A percentile compares a stretch with the other conserved stretches of the same genome.
Evolutionary conservation across 2,888 invertebrate genomes (phyloP).

Genomic region (Cremastobaeus sp.): DNA sequence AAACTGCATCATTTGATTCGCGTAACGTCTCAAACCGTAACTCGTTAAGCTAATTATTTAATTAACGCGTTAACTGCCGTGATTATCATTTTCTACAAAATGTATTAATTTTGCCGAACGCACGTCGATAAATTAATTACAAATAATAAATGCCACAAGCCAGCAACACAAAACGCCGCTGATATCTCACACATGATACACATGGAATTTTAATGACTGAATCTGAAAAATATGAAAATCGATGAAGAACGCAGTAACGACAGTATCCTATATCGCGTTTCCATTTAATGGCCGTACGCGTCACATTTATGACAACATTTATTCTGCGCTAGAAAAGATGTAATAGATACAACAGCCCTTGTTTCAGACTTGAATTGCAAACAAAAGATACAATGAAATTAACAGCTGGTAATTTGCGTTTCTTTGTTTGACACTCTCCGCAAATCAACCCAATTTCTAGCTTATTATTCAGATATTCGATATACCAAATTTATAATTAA

Average conservation of each 20-base stretch:
- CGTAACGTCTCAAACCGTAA: too few species aligned
- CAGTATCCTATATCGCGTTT: background rate
- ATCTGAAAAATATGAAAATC: slow-evolving; percentile 19
- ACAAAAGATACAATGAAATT: too few species aligned
- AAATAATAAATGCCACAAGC: slow-evolving; percentile 3
- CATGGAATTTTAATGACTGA: slow-evolving; percentile 8
- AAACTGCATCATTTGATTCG: too few species aligned
- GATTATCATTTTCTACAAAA: slow-evolving; percentile 26
- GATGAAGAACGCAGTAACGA: slow-evolving; percentile 8
- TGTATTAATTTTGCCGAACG: slow-evolving; percentile 31
- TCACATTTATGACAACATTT: slow-evolving; percentile 19
- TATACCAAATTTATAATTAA: too few species aligned
- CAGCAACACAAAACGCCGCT: slow-evolving; percentile 6
- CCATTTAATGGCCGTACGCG: slow-evolving; percentile 2
- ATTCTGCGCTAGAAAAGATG: slow-evolving; percentile 1
- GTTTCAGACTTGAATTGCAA: too few species aligned
- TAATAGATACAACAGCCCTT: background rate
- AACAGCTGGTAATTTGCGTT: too few species aligned
- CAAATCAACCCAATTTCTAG: too few species aligned
- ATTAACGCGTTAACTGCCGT: slow-evolving; percentile 24
- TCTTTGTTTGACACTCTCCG: too few species aligned
- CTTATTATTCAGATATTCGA: too few species aligned
- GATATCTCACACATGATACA: slow-evolving; percentile 11
- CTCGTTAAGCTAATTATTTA: too few species aligned
- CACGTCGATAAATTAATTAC: slow-evolving; percentile 35